Evolutionary conservation across 2,888 invertebrate genomes (phyloP).

Genomic region (Melitaea athalia): DNA sequence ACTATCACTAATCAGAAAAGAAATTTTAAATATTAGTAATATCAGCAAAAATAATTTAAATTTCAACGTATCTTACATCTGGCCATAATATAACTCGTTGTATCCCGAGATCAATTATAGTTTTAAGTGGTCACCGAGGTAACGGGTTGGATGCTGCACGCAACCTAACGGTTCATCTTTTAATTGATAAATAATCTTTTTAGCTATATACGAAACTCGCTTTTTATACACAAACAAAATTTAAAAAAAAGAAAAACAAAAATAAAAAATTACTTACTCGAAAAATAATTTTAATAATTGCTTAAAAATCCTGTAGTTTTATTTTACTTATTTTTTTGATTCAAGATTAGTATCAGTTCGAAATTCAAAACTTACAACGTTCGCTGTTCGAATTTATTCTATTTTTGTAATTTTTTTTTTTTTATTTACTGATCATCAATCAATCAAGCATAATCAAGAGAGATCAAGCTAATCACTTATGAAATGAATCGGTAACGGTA

Average conservation of each 20-base stretch:
- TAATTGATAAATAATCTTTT: conserved; percentile 23
- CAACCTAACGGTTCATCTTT: conserved; percentile 25
- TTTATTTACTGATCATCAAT: background rate
- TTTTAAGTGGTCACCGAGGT: conserved; percentile 27
- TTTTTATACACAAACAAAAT: background rate
- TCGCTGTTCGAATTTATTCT: no score
- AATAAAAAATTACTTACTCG: no score
- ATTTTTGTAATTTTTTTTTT: no score
- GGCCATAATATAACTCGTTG: conserved; percentile 20
- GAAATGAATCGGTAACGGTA: conserved; percentile 3
- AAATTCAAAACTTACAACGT: no score
- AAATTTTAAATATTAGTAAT: no score
- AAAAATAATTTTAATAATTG: no score
- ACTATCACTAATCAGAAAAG: no score
- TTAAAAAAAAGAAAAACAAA: background rate
- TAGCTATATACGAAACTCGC: background rate
- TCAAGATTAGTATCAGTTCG: no score
- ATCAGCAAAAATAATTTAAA: background rate
- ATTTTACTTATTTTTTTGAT: no score
- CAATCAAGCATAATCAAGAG: background rate
- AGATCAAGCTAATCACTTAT: background rate
- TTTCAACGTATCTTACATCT: background rate
- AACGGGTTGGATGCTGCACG: conserved; percentile 21
- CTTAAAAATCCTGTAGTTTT: no score
- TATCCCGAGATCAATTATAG: conserved; percentile 21